phyloP scores from a whole-genome alignment of 2,113 vertebrate genomes.

The Machaerirhynchus nigripectus region DNA sequence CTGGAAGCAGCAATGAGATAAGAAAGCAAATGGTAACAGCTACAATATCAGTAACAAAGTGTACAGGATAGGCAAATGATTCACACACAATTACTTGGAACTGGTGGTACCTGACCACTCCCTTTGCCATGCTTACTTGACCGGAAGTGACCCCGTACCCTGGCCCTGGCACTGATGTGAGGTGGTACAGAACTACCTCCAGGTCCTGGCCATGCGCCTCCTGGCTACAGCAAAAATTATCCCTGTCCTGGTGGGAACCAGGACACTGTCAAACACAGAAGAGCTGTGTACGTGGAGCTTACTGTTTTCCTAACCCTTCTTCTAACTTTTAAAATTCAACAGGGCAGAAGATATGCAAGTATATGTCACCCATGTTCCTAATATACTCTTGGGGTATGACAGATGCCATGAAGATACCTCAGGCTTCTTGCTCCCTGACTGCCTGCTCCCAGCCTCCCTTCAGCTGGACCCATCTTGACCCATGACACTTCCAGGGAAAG shows the following conservation, averaged over 20 bases:
- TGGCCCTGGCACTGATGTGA: background rate
- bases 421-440: background rate
- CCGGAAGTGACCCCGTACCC: background rate
- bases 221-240: background rate
- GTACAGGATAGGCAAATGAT: background rate
- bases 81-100: background rate
- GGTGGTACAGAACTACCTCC: background rate
- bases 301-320: background rate
- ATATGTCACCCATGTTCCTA: background rate
- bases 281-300: background rate
- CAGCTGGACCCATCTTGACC: background rate
- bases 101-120: background rate
- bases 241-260: background rate
- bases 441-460: background rate
- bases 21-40: background rate
- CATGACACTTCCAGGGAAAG: background rate
- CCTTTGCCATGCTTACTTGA: background rate
- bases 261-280: background rate
- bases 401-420: background rate
- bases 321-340: background rate
- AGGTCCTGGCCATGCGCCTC: background rate
- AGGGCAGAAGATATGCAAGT: background rate
- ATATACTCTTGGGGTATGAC: background rate
- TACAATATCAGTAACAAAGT: background rate
- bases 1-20: background rate